Conservation (phyloP, 2,113 vertebrate genomes). For the Todiramphus chloris region DNA sequence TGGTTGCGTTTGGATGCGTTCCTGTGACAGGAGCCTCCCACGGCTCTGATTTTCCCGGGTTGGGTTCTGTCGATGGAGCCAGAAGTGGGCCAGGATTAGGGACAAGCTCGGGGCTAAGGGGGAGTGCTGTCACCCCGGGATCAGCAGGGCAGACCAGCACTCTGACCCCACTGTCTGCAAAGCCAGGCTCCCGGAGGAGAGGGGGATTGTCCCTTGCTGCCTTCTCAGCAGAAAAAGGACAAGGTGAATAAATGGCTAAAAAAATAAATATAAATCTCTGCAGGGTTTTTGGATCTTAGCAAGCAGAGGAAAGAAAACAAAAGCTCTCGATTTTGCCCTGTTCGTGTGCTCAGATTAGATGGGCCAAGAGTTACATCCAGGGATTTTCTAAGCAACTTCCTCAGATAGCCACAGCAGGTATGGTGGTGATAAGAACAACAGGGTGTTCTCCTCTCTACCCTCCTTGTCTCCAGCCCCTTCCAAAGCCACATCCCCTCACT, state of each 20-base stretch:
- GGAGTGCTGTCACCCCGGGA: no score
- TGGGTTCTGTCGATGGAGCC: neutral
- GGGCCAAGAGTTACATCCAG: neutral
- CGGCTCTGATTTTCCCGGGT: neutral
- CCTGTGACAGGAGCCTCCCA: neutral
- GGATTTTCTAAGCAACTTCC: neutral
- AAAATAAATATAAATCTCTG: neutral
- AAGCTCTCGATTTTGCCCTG: neutral
- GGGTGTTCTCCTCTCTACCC: fast-evolving
- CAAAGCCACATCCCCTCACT: neutral
- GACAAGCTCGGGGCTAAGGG: no score
- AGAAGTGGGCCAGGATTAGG: no score
- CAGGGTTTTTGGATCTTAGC: neutral
- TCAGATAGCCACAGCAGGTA: neutral
- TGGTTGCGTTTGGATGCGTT: neutral
- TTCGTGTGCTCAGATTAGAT: neutral
- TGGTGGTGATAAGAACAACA: neutral
- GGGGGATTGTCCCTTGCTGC: neutral
- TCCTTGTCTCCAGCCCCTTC: neutral
- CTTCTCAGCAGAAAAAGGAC: neutral
- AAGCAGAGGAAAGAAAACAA: neutral
- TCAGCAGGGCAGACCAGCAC: neutral
- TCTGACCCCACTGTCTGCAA: fast-evolving
- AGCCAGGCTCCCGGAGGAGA: neutral
- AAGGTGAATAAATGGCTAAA: neutral